These are phyloP conservation scores for Nebria ingens DNA, from an alignment of 1,140 invertebrate genomes.

Conservation along the genomic window DNA sequence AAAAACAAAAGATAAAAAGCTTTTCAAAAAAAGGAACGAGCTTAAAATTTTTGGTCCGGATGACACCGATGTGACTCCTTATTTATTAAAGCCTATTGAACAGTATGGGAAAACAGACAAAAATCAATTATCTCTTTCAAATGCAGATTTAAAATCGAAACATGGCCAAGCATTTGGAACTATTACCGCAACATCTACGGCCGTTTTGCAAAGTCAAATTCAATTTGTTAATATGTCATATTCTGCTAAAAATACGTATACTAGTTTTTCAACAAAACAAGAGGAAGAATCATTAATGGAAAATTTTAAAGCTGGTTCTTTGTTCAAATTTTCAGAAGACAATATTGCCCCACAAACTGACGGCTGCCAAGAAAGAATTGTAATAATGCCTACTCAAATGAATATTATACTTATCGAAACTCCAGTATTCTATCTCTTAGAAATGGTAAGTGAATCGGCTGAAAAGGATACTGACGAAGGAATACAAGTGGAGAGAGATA, in stretches of 20 bases:
- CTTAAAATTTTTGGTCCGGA: slow-evolving; percentile 12
- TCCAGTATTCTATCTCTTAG: slow-evolving; percentile 50
- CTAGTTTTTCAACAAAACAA: background rate
- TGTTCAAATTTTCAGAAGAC: background rate
- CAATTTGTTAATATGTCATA: background rate
- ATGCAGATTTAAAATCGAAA: background rate
- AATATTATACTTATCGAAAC: slow-evolving; percentile 54
- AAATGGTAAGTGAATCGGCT: slow-evolving; percentile 48
- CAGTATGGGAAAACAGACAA: slow-evolving; percentile 3
- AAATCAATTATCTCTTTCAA: background rate
- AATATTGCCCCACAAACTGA: background rate
- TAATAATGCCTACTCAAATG: slow-evolving; percentile 37
- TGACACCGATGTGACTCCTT: slow-evolving; percentile 26
- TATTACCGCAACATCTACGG: background rate
- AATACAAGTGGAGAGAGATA: slow-evolving; percentile 39
- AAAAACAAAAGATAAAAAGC: no score
- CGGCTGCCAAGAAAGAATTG: background rate
- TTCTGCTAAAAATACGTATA: background rate
- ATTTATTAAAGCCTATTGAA: slow-evolving; percentile 20
- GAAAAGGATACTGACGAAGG: slow-evolving; percentile 47
- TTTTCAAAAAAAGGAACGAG: background rate
- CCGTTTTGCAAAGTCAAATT: background rate
- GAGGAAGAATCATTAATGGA: background rate
- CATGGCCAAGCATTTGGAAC: background rate
- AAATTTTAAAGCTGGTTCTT: background rate